Evolutionary conservation across 2,797 vertebrate genomes (phyloP).

Genomic region (Sebastes oblongus): DNA sequence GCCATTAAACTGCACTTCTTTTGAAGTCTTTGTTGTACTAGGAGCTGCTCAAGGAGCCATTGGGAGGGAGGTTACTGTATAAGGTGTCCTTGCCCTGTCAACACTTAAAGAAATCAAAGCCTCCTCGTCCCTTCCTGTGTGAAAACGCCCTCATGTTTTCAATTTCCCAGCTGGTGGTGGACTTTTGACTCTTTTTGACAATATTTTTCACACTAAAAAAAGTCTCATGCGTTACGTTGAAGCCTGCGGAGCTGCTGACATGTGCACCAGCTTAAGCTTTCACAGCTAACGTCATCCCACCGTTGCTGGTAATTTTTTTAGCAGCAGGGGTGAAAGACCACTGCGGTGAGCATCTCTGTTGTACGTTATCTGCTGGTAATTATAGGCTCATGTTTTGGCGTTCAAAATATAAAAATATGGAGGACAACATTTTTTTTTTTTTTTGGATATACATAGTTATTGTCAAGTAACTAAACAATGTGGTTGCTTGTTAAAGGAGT

Average conservation of each 20-base stretch:
- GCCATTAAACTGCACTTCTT: conserved; percentile 46
- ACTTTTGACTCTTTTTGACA: conserved; percentile 68
- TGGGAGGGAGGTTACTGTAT: conserved; percentile 62
- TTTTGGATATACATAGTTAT: not conserved
- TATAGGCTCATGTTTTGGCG: conserved; percentile 15
- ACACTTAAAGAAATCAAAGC: conserved; percentile 71
- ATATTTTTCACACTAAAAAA: conserved; percentile 41
- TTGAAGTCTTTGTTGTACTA: conserved; percentile 46
- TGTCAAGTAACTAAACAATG: not conserved
- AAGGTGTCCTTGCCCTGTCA: conserved; percentile 74
- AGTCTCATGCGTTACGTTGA: conserved; percentile 29
- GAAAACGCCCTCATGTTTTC: conserved; percentile 69
- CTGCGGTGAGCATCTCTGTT: not conserved
- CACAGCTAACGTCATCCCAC: conserved; percentile 14
- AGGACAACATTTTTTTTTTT: not conserved
- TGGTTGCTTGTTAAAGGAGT: not conserved
- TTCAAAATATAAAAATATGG: not conserved
- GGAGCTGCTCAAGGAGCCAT: conserved; percentile 62
- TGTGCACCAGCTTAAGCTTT: conserved; percentile 41
- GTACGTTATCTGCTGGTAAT: conserved; percentile 3
- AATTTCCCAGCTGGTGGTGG: conserved; percentile 55
- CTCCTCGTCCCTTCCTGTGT: conserved; percentile 48
- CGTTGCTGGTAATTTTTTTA: conserved; percentile 16
- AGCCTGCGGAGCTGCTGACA: conserved; percentile 58
- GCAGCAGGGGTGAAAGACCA: conserved; percentile 10